These are phyloP conservation scores for Anabas testudineus DNA, from an alignment of 2,797 vertebrate genomes.

Conservation along the genomic window DNA sequence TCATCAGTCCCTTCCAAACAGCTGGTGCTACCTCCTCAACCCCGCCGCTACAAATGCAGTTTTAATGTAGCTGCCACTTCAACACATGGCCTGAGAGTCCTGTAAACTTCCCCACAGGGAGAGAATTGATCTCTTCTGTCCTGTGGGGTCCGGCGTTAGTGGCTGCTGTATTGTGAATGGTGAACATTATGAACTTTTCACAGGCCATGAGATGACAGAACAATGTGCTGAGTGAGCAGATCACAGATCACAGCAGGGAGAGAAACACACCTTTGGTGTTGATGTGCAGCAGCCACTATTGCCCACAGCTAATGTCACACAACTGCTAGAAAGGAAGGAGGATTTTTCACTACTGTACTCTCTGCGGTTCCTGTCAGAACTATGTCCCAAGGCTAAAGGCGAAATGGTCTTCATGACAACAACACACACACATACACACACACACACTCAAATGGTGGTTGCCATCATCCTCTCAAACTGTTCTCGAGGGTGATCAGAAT, in stretches of 20 bases:
- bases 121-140: slow-evolving; percentile 20
- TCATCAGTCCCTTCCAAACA: background rate
- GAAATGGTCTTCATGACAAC: slow-evolving; percentile 49
- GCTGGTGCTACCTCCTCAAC: slow-evolving; percentile 1
- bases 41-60: slow-evolving; percentile 7
- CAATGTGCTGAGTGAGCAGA: slow-evolving; percentile 63
- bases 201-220: slow-evolving; percentile 43
- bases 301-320: slow-evolving; percentile 65
- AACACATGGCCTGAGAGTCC: background rate
- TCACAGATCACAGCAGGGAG: slow-evolving; percentile 42
- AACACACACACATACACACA: slow-evolving; percentile 9
- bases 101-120: slow-evolving; percentile 6
- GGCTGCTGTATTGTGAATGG: slow-evolving; percentile 5
- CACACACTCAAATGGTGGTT: slow-evolving; percentile 29
- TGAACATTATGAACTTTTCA: slow-evolving; percentile 56
- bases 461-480: slow-evolving; percentile 53
- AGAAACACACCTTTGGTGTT: slow-evolving; percentile 39
- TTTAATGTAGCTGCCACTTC: slow-evolving; percentile 28
- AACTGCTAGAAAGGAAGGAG: slow-evolving; percentile 28
- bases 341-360: slow-evolving; percentile 17
- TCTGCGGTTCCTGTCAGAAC: slow-evolving; percentile 50
- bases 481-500: slow-evolving; percentile 60
- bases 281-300: slow-evolving; percentile 33
- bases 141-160: slow-evolving; percentile 27
- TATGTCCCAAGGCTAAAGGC: slow-evolving; percentile 50